These are phyloP conservation scores for Rhyacophila evoluta DNA, from an alignment of 2,888 invertebrate genomes.

Conservation along the genomic window DNA sequence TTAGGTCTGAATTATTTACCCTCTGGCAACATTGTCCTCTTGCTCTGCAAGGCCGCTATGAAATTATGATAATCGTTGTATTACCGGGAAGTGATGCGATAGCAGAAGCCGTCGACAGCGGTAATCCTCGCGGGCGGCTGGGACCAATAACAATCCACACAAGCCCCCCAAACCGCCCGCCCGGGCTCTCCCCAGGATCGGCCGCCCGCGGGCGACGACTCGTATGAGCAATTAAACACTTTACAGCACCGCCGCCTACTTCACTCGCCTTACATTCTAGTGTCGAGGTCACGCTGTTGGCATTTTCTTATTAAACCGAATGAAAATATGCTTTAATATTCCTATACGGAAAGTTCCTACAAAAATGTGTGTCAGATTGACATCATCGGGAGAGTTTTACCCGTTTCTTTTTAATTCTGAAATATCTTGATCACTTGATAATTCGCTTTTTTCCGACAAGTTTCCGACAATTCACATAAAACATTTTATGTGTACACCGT, in stretches of 20 bases:
- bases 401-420: too few relatives aligned
- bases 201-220: conserved; percentile 25
- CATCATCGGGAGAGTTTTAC: too few relatives aligned
- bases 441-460: too few relatives aligned
- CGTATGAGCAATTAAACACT: conserved; percentile 38
- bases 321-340: too few relatives aligned
- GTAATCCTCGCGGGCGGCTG: conserved; percentile 38
- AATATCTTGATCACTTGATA: too few relatives aligned
- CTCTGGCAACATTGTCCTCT: not conserved
- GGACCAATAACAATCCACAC: conserved; percentile 36
- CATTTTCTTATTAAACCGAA: too few relatives aligned
- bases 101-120: conserved; percentile 28
- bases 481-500: too few relatives aligned
- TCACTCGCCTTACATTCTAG: not conserved
- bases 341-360: too few relatives aligned
- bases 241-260: conserved; percentile 28
- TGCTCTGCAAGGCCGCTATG: not conserved
- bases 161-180: conserved; percentile 19
- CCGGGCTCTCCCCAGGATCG: not conserved
- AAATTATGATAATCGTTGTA: conserved; percentile 38
- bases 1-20: not conserved
- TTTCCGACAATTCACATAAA: too few relatives aligned
- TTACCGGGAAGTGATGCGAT: conserved; percentile 29
- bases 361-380: too few relatives aligned
- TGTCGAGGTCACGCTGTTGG: not conserved